These are phyloP conservation scores for Clarias laeviceps DNA, from an alignment of 2,797 vertebrate species.

Conservation along the genomic window DNA sequence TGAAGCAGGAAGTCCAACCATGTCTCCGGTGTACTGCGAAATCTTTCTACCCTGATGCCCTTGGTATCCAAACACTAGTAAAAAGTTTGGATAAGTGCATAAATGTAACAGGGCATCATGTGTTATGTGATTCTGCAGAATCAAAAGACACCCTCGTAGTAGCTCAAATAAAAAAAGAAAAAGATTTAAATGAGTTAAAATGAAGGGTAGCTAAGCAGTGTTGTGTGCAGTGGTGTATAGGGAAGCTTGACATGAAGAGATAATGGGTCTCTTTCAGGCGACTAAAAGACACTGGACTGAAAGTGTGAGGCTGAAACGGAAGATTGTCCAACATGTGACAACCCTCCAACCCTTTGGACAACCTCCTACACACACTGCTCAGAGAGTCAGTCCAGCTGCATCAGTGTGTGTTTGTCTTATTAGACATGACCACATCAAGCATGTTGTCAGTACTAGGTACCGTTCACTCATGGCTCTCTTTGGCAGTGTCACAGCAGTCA, in stretches of 20 bases:
- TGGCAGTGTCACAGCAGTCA: neutral
- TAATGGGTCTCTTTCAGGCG: neutral
- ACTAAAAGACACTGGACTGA: neutral
- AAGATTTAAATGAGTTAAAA: neutral
- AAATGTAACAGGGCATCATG: too few relatives aligned
- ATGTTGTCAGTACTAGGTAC: neutral
- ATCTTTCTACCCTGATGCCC: too few relatives aligned
- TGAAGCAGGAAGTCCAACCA: too few relatives aligned
- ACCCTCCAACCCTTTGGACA: neutral
- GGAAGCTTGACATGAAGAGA: neutral
- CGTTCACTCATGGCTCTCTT: neutral
- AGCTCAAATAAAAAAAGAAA: neutral
- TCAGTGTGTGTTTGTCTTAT: neutral
- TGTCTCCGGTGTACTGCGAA: too few relatives aligned
- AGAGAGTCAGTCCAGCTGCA: neutral
- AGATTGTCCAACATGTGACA: neutral
- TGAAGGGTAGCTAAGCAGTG: too few relatives aligned
- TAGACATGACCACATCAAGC: neutral
- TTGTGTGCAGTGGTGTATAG: neutral
- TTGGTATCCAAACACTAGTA: too few relatives aligned
- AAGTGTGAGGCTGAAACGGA: neutral
- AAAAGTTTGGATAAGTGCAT: too few relatives aligned
- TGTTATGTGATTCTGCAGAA: too few relatives aligned
- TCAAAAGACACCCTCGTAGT: neutral
- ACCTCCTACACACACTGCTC: neutral